Evolutionary conservation across 2,888 invertebrate species (phyloP).

Genomic region (Invenusta paracnida): DNA sequence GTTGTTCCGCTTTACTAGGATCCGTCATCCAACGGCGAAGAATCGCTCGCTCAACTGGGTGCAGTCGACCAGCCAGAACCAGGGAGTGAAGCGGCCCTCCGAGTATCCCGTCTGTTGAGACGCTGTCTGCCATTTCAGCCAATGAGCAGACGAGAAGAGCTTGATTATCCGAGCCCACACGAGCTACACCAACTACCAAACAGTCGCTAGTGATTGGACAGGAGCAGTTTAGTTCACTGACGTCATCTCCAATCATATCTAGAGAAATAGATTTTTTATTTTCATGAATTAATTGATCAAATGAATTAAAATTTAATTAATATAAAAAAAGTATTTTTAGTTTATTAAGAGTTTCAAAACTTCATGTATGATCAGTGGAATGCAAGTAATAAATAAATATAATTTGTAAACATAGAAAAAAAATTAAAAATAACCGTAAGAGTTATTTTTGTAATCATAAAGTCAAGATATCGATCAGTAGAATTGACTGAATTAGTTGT

Average conservation of each 20-base stretch:
- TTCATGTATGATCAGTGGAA: too few relatives aligned
- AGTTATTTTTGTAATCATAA: too few relatives aligned
- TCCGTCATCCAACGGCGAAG: background rate
- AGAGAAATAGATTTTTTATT: background rate
- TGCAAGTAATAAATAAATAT: too few relatives aligned
- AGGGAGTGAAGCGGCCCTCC: slow-evolving; percentile 89
- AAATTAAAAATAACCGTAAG: too few relatives aligned
- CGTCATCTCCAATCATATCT: slow-evolving; percentile 22
- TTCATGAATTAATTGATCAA: too few relatives aligned
- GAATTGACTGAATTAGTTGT: too few relatives aligned
- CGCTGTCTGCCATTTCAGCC: slow-evolving; percentile 67
- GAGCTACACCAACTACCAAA: slow-evolving; percentile 77
- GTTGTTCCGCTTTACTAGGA: background rate
- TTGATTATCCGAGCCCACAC: slow-evolving; percentile 76
- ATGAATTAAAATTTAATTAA: too few relatives aligned
- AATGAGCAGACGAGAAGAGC: slow-evolving; percentile 72
- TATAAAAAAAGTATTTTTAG: too few relatives aligned
- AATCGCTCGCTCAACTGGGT: slow-evolving; percentile 72
- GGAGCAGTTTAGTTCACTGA: background rate
- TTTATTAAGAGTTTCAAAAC: too few relatives aligned
- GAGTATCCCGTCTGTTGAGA: slow-evolving; percentile 65
- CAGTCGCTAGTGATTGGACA: slow-evolving; percentile 62
- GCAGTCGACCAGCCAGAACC: slow-evolving; percentile 76
- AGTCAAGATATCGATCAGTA: too few relatives aligned
- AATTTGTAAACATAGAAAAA: too few relatives aligned